These are phyloP conservation scores for Peromyscus attwateri DNA, from an alignment of 2,797 vertebrate species.

Conservation along the genomic window DNA sequence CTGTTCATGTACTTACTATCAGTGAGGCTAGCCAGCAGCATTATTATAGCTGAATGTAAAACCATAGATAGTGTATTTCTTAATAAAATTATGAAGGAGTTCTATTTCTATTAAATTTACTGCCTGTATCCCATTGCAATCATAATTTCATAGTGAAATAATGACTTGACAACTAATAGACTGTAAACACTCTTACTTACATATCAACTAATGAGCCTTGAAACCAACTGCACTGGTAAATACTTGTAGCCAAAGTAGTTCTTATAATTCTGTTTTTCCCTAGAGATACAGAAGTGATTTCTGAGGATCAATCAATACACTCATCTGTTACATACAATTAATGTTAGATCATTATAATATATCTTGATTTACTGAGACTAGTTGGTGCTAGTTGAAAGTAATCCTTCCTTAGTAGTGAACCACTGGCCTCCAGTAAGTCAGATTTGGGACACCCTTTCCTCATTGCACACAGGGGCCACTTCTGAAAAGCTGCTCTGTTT, in stretches of 20 bases:
- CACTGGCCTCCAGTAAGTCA: not conserved
- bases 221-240: not conserved
- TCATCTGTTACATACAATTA: not conserved
- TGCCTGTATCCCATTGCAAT: constrained; percentile 1
- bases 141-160: constrained; percentile 57
- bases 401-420: not conserved
- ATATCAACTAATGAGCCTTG: constrained; percentile 61
- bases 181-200: constrained; percentile 32
- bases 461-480: not conserved
- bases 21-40: not conserved
- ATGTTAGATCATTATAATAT: constrained; percentile 43
- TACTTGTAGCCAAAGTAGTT: not conserved
- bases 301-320: not conserved
- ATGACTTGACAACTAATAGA: constrained; percentile 51
- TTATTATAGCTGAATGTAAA: constrained; percentile 8
- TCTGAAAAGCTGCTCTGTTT: not conserved
- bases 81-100: constrained; percentile 50
- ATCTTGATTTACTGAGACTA: not conserved
- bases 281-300: constrained; percentile 45
- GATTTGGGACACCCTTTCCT: not conserved
- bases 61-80: not conserved
- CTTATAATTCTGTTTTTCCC: not conserved
- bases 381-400: not conserved
- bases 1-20: not conserved
- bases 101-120: constrained; percentile 57